These are phyloP conservation scores for Corydoras sp. DNA, from an alignment of 2,113 vertebrate genomes.

Conservation along the genomic window DNA sequence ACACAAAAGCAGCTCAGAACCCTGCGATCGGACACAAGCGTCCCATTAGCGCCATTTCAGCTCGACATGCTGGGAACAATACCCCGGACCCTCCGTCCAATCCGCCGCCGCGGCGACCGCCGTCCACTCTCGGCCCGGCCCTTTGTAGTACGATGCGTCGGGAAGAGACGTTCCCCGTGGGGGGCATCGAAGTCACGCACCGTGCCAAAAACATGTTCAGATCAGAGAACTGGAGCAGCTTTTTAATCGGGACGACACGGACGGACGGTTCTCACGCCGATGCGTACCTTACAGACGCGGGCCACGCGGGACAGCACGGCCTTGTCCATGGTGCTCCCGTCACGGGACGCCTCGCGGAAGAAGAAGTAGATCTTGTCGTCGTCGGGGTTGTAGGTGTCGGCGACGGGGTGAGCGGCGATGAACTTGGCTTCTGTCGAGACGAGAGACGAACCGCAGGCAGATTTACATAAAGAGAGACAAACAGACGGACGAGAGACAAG, in stretches of 20 bases:
- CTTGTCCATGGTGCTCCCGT: conserved; percentile 80
- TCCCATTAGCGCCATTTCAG: conserved; percentile 8
- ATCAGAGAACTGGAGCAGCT: too few species aligned
- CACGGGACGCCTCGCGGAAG: conserved; percentile 90
- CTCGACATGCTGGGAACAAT: too few species aligned
- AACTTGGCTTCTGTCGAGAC: conserved; percentile 84
- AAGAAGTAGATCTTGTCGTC: conserved; percentile 99
- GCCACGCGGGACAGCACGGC: conserved; percentile 88
- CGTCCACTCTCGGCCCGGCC: conserved; percentile 43
- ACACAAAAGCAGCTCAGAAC: not conserved
- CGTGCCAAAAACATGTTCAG: too few species aligned
- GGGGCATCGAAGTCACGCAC: conserved; percentile 35
- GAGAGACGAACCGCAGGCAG: conserved; percentile 13
- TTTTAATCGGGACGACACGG: too few species aligned
- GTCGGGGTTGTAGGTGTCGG: conserved; percentile 92
- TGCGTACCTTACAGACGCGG: conserved; percentile 89
- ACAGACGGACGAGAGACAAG: too few species aligned
- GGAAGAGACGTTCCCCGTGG: conserved; percentile 34
- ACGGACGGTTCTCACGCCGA: conserved; percentile 12
- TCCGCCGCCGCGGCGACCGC: conserved; percentile 45
- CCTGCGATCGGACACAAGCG: not conserved
- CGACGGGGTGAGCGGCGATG: conserved; percentile 84
- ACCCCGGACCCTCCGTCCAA: conserved; percentile 18
- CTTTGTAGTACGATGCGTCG: conserved; percentile 46
- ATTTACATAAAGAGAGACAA: not conserved